Evolutionary conservation across 2,888 invertebrate genomes (phyloP), one percentile per base, ranked within the genome.

Genomic region (Ochropacha duplaris): DNA sequence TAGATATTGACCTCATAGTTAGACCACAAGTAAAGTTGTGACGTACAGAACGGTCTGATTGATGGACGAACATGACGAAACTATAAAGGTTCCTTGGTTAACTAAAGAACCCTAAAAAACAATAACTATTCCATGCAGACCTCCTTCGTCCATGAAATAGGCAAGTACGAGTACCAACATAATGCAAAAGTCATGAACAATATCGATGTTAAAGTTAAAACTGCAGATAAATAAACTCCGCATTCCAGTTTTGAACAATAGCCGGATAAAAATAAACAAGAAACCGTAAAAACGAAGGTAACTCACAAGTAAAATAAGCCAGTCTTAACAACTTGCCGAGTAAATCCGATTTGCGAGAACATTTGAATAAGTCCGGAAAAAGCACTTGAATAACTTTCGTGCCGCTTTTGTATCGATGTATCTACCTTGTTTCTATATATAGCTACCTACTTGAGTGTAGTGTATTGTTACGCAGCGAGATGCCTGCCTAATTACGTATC

Each of bases 331-430:
- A 91, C 87, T 84, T 79, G 81, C 74, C 67, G 65, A 75, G 82
- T 71, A 86, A 90, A 92, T 90, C 92, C 78, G 92, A 91, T 92
- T 91, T 89, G 81, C 72, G 67, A 69, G 75, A 65, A 74, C 78
- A 91, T 91, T 92, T 91, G 90, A 91, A 91, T 91, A 92, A 91
- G 86, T 83, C 79, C 49, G 55, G 44, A 49, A 49, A 55, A 61
- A 57, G 57, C 52, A 60, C 57, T 55, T 26, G 56, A 55, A 34
- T 28, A 55, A 54, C 51, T 61, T 52, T 50, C 44, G 36, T 54
- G 39, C 36, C 39, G 19, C 52, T 31, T 16, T 19, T 34, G 52
- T 34, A 31, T 31, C 4, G 1, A 24, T 24, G 5, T 24, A 24
- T 24, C 2, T 24, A 24, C 24, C 24, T 4, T 22, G 11, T 1